Evolutionary conservation across 2,888 invertebrate genomes (phyloP).

Genomic region (Sesamia inferens): DNA sequence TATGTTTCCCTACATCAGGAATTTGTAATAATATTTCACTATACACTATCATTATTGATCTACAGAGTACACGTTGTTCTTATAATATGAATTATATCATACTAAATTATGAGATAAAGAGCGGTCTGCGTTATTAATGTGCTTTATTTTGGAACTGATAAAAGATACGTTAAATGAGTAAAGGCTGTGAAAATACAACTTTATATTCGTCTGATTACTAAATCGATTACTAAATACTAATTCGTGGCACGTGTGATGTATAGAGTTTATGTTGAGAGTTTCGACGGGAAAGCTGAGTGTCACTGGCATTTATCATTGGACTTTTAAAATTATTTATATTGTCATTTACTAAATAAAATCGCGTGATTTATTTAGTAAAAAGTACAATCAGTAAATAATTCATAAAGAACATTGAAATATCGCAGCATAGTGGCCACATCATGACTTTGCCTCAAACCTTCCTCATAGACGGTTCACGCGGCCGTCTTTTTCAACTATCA

Average conservation of each 20-base stretch:
- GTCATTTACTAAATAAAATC: too few species aligned
- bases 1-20: constrained; percentile 49
- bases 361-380: too few species aligned
- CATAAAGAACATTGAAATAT: too few species aligned
- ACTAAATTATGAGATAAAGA: constrained; percentile 43
- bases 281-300: too few species aligned
- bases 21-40: constrained; percentile 65
- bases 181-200: background rate
- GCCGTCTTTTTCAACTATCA: too few species aligned
- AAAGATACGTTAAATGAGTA: constrained; percentile 22
- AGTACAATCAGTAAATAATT: too few species aligned
- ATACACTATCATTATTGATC: constrained; percentile 57
- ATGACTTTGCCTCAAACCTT: too few species aligned
- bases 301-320: too few species aligned
- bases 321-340: too few species aligned
- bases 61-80: constrained; percentile 6
- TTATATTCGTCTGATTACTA: background rate
- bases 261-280: too few species aligned
- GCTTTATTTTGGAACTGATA: constrained; percentile 27
- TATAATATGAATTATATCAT: background rate
- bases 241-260: background rate
- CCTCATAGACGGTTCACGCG: too few species aligned
- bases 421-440: too few species aligned
- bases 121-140: background rate
- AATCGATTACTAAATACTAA: constrained; percentile 10